Percentiles rank a stretch among this genome's conserved stretches.
phyloP scores from a whole-genome alignment of 2,888 invertebrate genomes.

The Tiliacea aurago region DNA sequence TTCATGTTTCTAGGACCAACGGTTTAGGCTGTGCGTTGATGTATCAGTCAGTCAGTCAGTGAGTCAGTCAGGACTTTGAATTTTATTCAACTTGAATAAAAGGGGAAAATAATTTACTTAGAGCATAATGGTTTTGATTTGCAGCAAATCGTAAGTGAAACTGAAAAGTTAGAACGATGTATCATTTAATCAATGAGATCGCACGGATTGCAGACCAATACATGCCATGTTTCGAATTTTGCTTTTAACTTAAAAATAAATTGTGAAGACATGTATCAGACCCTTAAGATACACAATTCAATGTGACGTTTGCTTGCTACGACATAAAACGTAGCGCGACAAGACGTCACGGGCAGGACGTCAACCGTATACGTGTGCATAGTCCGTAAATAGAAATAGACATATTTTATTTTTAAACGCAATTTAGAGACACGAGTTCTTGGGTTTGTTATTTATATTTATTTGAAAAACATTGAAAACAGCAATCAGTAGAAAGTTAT shows the following conservation, averaged over 20 bases:
- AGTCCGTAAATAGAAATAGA: neutral
- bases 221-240: neutral
- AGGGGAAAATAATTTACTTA: no score
- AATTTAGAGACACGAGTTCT: neutral
- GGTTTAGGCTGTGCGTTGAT: no score
- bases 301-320: conserved; percentile 23
- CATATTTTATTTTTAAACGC: neutral
- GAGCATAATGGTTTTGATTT: no score
- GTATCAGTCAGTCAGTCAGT: no score
- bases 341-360: neutral
- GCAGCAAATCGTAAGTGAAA: no score
- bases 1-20: no score
- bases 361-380: neutral
- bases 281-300: conserved; percentile 5
- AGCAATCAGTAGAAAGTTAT: neutral
- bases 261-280: no score
- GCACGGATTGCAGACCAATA: neutral
- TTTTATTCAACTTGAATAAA: no score
- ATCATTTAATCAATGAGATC: neutral
- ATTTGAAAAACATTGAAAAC: neutral
- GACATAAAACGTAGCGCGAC: neutral
- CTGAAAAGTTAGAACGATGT: no score
- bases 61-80: no score
- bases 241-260: neutral
- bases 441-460: neutral